phyloP scores from a whole-genome alignment of 2,888 invertebrate genomes.

The Empis stercorea region DNA sequence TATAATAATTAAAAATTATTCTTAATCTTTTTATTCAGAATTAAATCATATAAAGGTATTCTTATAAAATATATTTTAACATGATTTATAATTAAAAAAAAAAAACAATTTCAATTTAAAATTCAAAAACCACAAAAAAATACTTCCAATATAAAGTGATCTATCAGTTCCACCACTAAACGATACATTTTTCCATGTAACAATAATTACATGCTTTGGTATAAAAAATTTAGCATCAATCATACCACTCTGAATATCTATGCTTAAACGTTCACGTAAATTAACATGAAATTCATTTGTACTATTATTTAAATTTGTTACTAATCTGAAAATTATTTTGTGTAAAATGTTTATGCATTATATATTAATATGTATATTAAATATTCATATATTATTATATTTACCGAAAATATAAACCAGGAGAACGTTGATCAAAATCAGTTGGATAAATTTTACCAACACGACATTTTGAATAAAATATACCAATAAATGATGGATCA shows the following conservation, averaged over 20 bases:
- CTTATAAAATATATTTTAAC: no score
- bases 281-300: conserved; percentile 68
- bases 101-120: neutral
- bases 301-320: conserved; percentile 48
- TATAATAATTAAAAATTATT: conserved; percentile 29
- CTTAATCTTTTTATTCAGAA: no score
- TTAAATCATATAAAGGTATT: no score
- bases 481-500: conserved; percentile 81
- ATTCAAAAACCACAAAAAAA: neutral
- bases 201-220: conserved; percentile 71
- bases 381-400: neutral
- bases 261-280: conserved; percentile 60
- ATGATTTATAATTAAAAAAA: no score
- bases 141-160: conserved; percentile 39
- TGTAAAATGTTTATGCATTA: neutral
- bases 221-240: conserved; percentile 74
- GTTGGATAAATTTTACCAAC: conserved; percentile 52
- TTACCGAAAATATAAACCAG: conserved; percentile 62
- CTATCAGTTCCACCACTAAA: conserved; percentile 70
- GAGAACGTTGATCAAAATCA: conserved; percentile 54
- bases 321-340: conserved; percentile 32
- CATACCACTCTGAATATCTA: conserved; percentile 77
- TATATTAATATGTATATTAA: neutral
- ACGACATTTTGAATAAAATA: conserved; percentile 73
- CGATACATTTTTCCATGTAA: conserved; percentile 88